phyloP scores from a whole-genome alignment of 2,113 vertebrate species.

The Campylomormyrus tamandua region DNA sequence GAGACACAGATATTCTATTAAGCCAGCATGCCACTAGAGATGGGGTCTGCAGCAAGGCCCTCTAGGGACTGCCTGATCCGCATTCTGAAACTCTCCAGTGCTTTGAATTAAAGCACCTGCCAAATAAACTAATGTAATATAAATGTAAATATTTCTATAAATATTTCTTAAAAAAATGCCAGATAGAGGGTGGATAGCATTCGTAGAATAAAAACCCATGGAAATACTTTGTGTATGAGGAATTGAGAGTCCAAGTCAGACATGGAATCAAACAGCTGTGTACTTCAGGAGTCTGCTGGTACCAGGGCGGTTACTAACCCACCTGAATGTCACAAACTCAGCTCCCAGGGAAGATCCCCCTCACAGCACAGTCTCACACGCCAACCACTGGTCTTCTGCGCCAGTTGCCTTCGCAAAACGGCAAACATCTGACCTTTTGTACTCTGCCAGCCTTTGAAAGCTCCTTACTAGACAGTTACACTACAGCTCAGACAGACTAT shows the following conservation, averaged over 20 bases:
- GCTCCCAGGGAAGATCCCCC: not conserved
- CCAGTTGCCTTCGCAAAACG: not conserved
- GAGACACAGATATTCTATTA: not conserved
- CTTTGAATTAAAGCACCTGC: not conserved
- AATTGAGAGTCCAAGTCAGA: not conserved
- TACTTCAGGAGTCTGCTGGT: not conserved
- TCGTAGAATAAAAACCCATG: not conserved
- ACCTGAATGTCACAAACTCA: not conserved
- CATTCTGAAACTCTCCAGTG: not conserved
- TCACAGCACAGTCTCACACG: not conserved
- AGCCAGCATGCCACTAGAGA: not conserved
- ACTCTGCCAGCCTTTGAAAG: not conserved
- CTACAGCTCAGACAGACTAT: not conserved
- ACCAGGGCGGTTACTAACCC: not conserved
- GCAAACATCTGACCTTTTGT: not conserved
- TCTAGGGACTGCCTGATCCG: not conserved
- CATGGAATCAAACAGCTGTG: not conserved
- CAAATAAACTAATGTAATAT: not conserved
- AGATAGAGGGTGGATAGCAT: not conserved
- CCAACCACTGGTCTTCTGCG: not conserved
- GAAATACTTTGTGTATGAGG: not conserved
- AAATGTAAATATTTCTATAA: no score
- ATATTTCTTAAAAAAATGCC: not conserved
- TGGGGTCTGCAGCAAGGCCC: not conserved
- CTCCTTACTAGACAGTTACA: not conserved